phyloP scores from a whole-genome alignment of 2,888 invertebrate species.

The Lobophora halterata region DNA sequence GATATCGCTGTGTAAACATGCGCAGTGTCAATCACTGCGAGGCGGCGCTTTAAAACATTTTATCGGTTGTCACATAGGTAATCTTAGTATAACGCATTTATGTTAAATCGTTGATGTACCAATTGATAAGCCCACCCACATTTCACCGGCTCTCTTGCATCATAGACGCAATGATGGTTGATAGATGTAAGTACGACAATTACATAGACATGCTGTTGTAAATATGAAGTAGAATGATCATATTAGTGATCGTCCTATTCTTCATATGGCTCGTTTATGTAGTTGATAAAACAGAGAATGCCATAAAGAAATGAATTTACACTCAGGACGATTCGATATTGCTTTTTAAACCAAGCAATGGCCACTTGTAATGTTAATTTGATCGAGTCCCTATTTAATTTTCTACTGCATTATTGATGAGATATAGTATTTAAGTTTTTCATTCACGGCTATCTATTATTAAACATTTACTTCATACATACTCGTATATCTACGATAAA shows the following conservation, averaged over 20 bases:
- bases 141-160: conserved; percentile 58
- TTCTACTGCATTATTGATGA: conserved; percentile 8
- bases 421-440: neutral
- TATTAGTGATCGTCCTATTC: too few species aligned
- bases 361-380: conserved; percentile 22
- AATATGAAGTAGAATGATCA: neutral
- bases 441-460: neutral
- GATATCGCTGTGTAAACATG: conserved; percentile 71
- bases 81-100: conserved; percentile 78
- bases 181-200: conserved; percentile 41
- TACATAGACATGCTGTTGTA: conserved; percentile 35
- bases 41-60: conserved; percentile 76
- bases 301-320: conserved; percentile 31
- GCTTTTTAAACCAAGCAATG: conserved; percentile 32
- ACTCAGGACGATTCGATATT: conserved; percentile 22
- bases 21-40: conserved; percentile 72
- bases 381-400: conserved; percentile 15
- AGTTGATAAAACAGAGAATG: conserved; percentile 1
- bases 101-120: conserved; percentile 75
- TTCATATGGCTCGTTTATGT: neutral
- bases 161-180: conserved; percentile 60
- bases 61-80: conserved; percentile 74
- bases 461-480: too few species aligned
- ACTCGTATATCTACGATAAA: too few species aligned
- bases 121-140: conserved; percentile 76